Base-by-base conservation (phyloP, 2,888 invertebrate genomes). In the Sabellastarte sp. region DNA sequence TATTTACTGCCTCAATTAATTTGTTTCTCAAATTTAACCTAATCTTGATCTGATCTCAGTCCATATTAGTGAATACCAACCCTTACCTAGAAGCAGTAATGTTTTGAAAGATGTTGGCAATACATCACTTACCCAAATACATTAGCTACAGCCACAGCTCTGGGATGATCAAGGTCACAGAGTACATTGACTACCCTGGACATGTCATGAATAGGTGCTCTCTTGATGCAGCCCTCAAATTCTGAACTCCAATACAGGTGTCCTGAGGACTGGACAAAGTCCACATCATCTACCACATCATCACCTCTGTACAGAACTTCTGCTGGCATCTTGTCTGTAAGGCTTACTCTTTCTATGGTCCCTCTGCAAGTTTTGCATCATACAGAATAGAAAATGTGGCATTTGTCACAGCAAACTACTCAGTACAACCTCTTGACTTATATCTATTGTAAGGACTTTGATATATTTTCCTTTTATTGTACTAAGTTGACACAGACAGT, bases 211-310 rank as follows among this genome's bases (percentile, higher is more conserved):
- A 20, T 41, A 41, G 41, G 41, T 10, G 41, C 41, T 41, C 41
- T 41, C 41, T 20, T 41, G 10, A 41, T 41, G 41, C 41, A 41
- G 32, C 33, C 57, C 28, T 29, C 28, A 28, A 59, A 56, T 10
- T 5, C 28, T 26, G 56, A 56, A 3, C 61, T 63, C 66, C 63
- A 64, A 50, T 66, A 66, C 24, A 66, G 58, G 26, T 60, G 53
- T 41, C 61, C 26, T 3, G 33, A 50, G 24, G 30, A 10, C n/a
- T 32, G 32, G 52, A 59, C 63, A 2, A 64, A 28, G 2, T 56
- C 57, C 41, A 66, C 24, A 32, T 65, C 66, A 30, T 66, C 66
- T 15, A 66, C 32, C n/a, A 65, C 61, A 26, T 59, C 50, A 26
- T 59, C 50, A 41, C 63, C 32, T 26, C 51, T 50, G 1, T 26